Base-by-base conservation (phyloP, 1,140 invertebrate species). In the Drosophila miranda region DNA sequence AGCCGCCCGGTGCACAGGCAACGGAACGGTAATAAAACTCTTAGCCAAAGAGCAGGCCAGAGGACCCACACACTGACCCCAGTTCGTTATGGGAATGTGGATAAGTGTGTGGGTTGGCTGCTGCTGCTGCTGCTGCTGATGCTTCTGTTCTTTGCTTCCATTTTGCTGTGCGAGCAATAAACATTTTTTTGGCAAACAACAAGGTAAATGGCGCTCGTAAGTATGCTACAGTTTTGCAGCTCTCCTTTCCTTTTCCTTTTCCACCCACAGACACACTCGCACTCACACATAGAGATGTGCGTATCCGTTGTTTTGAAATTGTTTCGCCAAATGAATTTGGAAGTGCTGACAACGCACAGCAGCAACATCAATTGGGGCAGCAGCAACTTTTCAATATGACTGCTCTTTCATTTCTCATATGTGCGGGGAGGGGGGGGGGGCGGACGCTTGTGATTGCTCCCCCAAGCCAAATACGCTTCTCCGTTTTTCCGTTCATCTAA, bases 1-100 rank as follows among this genome's bases (percentile, higher is more conserved):
- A 87, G 82, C 71, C 71, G 82, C 75, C 66, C 67, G 60, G 61
- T 82, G 71, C 53, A 69, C 43, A 52, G 43, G 61, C n/a, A 83
- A 55, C 82, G 70, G 54, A 82, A 66, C 82, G 82, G 82, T 87
- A 75, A 87, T 87, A 87, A 87, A 87, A 87, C 82, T 87, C 78
- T 87, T 87, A 87, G 82, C 75, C 70, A 74, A 61, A 55, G 30
- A 75, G 69, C 64, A 67, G 48, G 54, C 56, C 43, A 50, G 53
- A 9, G 16, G 56, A 46, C 43, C 54, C 78, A 59, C 78, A 66
- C 78, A 66, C 52, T 86, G 76, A 81, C 82, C 76, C 62, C 59
- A 80, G 81, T 83, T 83, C 80, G 71, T 83, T 83, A 83, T 55
- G 38, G 67, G 60, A 45, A 50, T 58, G 53, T 23, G 49, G 52